Evolutionary conservation across 2,113 vertebrate genomes (phyloP), one percentile per base, ranked within the genome.

Genomic region (Rostratula benghalensis): DNA sequence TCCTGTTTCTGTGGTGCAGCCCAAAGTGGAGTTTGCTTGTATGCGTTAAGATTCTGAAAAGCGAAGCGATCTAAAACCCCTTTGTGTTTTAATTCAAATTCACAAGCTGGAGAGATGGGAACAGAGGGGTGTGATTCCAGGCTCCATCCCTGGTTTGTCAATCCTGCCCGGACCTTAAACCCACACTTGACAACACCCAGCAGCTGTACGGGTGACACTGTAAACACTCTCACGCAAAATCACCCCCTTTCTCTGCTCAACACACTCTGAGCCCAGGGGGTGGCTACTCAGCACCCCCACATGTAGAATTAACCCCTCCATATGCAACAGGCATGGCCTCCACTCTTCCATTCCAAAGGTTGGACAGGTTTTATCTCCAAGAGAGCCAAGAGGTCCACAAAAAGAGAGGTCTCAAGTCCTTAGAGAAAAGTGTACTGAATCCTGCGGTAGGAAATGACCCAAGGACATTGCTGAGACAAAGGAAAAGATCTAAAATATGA

Each of bases 331-430:
- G 20, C 48, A 45, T 2, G 53, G 74, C 35, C 67, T 57, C 4
- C 0, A 35, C 53, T 59, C 54, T 27, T 21, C 9, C 0, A 0
- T 69, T 73, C 78, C 71, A 61, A 67, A 48, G 30, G 30, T 0
- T 53, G 61, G 39, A 56, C 13, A 28, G 61, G 48, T 76, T 83
- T 75, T 64, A 27, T 27, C n/a, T n/a, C 46, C 61, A 64, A 0
- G 0, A 56, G 45, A 16, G 33, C 46, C 70, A 87, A 82, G 33
- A 81, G 14, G 17, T 53, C 54, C 28, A 67, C 12, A 50, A 45
- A 90, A 86, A 70, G 56, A 76, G 53, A 68, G 82, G 41, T 39
- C 82, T 73, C 1, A 1, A 63, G 28, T 31, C 63, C 20, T 77
- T 69, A 31, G 24, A 46, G 31, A 77, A 0, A 6, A 69, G n/a